A percentile compares a stretch with the other conserved stretches of the same genome.
Conservation (phyloP, 2,797 vertebrate genomes). For the Alauda arvensis region DNA sequence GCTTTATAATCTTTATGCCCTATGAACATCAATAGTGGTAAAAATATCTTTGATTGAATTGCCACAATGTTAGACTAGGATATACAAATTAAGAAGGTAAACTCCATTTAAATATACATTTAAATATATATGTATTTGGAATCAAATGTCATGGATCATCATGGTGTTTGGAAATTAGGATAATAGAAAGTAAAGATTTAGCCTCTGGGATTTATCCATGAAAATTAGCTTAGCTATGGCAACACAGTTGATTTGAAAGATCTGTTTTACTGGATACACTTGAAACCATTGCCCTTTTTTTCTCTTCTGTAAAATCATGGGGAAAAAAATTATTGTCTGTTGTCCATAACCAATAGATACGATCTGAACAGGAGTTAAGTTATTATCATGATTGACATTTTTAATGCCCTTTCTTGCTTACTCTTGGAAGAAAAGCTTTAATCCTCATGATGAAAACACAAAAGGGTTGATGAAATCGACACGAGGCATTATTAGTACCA, state of each 20-base stretch:
- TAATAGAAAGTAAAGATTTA: constrained; percentile 14
- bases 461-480: background rate
- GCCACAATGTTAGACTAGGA: background rate
- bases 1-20: constrained; percentile 7
- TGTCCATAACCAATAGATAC: background rate
- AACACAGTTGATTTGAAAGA: background rate
- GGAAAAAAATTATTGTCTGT: background rate
- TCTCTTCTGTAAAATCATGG: background rate
- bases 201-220: background rate
- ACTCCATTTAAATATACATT: background rate
- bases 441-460: background rate
- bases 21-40: constrained; percentile 32
- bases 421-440: background rate
- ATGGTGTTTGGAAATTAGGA: constrained; percentile 31
- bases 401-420: background rate
- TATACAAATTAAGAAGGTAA: constrained; percentile 41
- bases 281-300: background rate
- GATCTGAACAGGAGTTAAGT: background rate
- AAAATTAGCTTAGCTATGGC: background rate
- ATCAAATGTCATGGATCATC: constrained; percentile 33
- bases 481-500: background rate
- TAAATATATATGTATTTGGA: background rate
- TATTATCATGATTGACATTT: background rate
- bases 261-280: background rate
- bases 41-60: constrained; percentile 24